A percentile compares a stretch with the other conserved stretches of the same genome.
Conservation (phyloP, 2,797 vertebrate species). For the Neoniphon sammara region DNA sequence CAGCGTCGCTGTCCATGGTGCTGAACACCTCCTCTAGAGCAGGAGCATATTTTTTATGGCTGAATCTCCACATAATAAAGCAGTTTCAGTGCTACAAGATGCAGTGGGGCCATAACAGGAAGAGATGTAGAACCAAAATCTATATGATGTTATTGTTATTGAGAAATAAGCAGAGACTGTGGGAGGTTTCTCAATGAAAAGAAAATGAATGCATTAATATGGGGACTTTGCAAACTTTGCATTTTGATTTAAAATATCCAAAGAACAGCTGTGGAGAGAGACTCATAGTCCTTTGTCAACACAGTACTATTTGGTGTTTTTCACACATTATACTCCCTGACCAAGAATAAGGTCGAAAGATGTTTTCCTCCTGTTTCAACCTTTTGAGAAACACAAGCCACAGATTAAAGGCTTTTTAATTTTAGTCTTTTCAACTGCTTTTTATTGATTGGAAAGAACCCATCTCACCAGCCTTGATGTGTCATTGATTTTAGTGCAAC, state of each 20-base stretch:
- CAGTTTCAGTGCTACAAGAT: too few relatives aligned
- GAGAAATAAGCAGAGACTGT: too few relatives aligned
- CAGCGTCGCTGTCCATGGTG: too few relatives aligned
- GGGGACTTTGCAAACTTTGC: not conserved
- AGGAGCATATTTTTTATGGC: too few relatives aligned
- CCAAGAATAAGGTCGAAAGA: slow-evolving; percentile 6
- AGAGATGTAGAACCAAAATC: too few relatives aligned
- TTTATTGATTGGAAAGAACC: slow-evolving; percentile 34
- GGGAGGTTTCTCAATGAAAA: too few relatives aligned
- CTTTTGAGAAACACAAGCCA: not conserved
- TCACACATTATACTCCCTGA: not conserved
- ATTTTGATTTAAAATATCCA: not conserved
- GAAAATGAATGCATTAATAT: not conserved
- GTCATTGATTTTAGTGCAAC: slow-evolving; percentile 29
- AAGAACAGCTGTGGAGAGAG: not conserved
- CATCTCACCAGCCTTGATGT: slow-evolving; percentile 20
- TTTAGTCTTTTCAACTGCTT: slow-evolving; percentile 14
- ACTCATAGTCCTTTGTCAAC: not conserved
- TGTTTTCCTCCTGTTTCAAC: slow-evolving; percentile 16
- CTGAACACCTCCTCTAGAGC: too few relatives aligned
- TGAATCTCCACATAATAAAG: too few relatives aligned
- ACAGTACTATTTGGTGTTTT: not conserved
- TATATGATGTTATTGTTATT: too few relatives aligned
- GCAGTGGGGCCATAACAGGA: too few relatives aligned
- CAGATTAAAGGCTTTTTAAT: slow-evolving; percentile 24